Conservation (phyloP, 2,797 vertebrate species). For the Alcedo atthis region DNA sequence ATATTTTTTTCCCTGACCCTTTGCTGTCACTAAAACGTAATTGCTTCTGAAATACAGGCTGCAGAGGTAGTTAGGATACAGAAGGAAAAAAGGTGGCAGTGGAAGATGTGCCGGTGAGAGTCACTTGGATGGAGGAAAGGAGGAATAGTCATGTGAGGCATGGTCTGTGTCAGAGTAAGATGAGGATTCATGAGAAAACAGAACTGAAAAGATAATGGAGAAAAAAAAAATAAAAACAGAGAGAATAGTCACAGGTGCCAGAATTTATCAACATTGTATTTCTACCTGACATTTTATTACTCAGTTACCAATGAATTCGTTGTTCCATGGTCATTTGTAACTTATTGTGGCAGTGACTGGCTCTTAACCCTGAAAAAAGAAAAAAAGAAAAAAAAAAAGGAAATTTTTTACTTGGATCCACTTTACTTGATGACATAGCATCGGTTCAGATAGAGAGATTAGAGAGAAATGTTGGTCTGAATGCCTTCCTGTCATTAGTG, state of each 20-base stretch:
- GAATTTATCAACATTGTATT: neutral
- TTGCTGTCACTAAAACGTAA: neutral
- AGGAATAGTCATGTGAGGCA: neutral
- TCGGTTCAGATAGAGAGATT: neutral
- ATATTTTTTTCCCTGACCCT: accelerated
- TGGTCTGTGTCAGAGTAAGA: neutral
- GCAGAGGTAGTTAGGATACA: neutral
- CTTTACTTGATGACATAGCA: neutral
- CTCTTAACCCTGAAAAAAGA: neutral
- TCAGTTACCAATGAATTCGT: neutral
- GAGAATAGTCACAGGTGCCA: neutral
- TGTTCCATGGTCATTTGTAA: neutral
- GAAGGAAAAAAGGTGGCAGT: neutral
- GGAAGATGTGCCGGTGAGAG: neutral
- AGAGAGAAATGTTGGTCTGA: neutral
- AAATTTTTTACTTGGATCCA: neutral
- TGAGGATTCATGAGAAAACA: neutral
- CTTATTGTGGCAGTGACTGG: neutral
- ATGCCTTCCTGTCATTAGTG: neutral
- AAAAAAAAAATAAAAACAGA: neutral
- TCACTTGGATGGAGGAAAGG: neutral
- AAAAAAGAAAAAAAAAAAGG: neutral
- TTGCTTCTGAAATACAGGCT: neutral
- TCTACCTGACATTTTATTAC: neutral
- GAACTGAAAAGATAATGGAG: neutral